A percentile compares a stretch with the other conserved stretches of the same genome.
These are phyloP conservation scores for Acleris holmiana DNA, from an alignment of 2,888 invertebrate species.

Conservation along the genomic window DNA sequence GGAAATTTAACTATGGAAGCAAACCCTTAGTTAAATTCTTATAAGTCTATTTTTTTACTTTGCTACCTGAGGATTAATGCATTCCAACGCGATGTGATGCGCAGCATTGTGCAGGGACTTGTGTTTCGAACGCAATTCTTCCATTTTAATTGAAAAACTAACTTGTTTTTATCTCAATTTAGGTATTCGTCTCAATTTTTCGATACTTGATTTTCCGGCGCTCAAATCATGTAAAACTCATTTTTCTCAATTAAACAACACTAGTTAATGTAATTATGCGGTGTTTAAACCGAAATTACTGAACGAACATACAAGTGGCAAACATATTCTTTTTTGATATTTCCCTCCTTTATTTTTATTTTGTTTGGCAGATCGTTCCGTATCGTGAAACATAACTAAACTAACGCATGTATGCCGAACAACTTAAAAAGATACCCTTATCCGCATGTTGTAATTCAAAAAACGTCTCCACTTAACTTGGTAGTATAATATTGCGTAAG, in stretches of 20 bases:
- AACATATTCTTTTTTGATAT: conserved; percentile 42
- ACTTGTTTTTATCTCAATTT: not conserved
- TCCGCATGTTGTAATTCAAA: not conserved
- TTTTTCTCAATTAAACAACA: conserved; percentile 30
- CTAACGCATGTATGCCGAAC: conserved; percentile 21
- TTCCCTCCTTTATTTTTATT: conserved; percentile 45
- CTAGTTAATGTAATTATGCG: conserved; percentile 1
- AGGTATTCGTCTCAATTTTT: conserved; percentile 12
- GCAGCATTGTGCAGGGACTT: conserved; percentile 71
- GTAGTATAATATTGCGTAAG: conserved; percentile 44
- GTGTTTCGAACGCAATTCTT: conserved; percentile 71
- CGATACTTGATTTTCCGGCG: conserved; percentile 25
- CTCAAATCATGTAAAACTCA: conserved; percentile 36
- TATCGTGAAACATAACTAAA: conserved; percentile 33
- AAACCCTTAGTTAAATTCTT: no score
- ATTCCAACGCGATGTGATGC: conserved; percentile 75
- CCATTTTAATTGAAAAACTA: conserved; percentile 53
- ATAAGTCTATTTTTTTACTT: not conserved
- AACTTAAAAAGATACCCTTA: conserved; percentile 23
- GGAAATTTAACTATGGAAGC: no score
- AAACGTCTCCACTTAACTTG: conserved; percentile 30
- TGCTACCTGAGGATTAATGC: conserved; percentile 73
- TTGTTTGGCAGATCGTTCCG: conserved; percentile 45
- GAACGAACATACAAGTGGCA: conserved; percentile 4
- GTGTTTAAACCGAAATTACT: conserved; percentile 2